These are phyloP conservation scores for Lamprologus speciosus DNA, from an alignment of 2,113 vertebrate genomes.

Conservation along the genomic window DNA sequence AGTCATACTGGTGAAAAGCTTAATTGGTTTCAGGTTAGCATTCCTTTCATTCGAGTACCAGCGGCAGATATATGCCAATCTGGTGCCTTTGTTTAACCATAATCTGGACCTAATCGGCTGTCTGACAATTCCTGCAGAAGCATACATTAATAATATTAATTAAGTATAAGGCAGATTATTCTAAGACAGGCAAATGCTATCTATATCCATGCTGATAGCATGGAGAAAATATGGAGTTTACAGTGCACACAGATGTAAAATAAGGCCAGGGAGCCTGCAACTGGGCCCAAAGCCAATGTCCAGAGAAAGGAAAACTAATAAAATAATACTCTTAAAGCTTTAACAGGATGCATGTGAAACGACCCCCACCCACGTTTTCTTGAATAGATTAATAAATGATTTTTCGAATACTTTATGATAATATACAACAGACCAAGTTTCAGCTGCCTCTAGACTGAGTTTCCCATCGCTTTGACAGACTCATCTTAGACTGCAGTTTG, in stretches of 20 bases:
- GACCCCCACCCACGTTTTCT: rapidly evolving
- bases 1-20: constrained; percentile 6
- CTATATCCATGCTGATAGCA: neutral
- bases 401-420: neutral
- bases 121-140: neutral
- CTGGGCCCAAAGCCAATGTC: neutral
- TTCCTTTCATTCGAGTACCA: constrained; percentile 23
- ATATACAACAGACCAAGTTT: neutral
- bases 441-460: neutral
- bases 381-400: neutral
- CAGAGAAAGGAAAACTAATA: neutral
- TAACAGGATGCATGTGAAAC: neutral
- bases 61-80: neutral
- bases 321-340: neutral
- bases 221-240: neutral
- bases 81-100: neutral
- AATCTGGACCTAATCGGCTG: constrained; percentile 19
- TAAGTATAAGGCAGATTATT: neutral
- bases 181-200: neutral
- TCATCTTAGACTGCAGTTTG: neutral
- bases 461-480: neutral
- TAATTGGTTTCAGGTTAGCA: constrained; percentile 57
- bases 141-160: neutral
- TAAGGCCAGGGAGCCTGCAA: neutral
- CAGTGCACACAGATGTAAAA: neutral